Percentiles rank a stretch among this genome's conserved stretches.
Evolutionary conservation across 2,888 invertebrate species (phyloP).

Genomic region (Ligdia adustata): DNA sequence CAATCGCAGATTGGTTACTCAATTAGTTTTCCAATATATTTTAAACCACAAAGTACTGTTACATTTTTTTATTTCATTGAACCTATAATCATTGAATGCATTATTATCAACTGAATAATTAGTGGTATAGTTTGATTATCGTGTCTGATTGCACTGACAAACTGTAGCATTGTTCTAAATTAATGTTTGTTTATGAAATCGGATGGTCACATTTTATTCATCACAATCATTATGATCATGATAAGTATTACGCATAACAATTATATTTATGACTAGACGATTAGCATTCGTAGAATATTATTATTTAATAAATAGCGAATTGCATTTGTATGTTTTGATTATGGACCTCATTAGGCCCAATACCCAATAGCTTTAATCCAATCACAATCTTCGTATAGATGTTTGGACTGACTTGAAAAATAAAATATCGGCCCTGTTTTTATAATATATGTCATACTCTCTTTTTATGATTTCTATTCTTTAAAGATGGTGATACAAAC

Average conservation of each 20-base stretch:
- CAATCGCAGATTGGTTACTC: constrained; percentile 2
- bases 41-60: background rate
- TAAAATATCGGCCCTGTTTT: no score
- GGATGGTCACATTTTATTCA: background rate
- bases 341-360: no score
- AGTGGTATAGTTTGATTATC: no score
- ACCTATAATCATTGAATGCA: no score
- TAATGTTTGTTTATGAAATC: constrained; percentile 1
- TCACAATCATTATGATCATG: background rate
- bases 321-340: no score
- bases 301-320: constrained; percentile 1
- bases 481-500: no score
- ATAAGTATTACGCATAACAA: background rate
- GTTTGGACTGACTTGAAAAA: background rate
- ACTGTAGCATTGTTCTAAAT: background rate
- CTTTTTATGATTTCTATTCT: no score
- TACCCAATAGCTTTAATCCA: no score
- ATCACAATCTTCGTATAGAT: background rate
- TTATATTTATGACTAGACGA: constrained; percentile 10
- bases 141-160: constrained; percentile 4
- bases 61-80: background rate
- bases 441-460: no score
- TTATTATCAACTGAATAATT: no score
- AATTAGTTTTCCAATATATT: background rate
- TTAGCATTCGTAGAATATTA: constrained; percentile 6